Conservation (phyloP, 2,797 vertebrate genomes). For the Sebastes iracundus region DNA sequence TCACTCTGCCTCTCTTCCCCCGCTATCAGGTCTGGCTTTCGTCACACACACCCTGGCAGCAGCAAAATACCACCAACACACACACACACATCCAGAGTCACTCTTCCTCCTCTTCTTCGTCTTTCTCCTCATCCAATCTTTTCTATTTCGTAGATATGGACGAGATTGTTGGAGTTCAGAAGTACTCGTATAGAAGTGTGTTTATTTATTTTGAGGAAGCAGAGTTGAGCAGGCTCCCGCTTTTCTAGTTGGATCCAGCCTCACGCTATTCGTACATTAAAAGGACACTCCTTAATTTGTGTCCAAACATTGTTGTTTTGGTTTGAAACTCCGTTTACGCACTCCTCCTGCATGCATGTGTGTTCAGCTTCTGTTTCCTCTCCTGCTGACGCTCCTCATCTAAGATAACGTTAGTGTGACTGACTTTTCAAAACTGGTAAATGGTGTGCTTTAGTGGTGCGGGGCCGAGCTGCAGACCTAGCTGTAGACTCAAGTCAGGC, state of each 20-base stretch:
- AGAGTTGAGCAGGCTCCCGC: neutral
- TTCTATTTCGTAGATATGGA: neutral
- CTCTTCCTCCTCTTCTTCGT: neutral
- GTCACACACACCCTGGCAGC: slow-evolving; percentile 49
- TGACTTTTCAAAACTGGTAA: neutral
- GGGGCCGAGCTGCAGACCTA: neutral
- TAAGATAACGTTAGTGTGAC: no score
- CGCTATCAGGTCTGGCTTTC: slow-evolving; percentile 62
- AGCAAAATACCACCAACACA: slow-evolving; percentile 33
- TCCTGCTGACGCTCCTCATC: neutral
- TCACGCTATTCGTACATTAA: neutral
- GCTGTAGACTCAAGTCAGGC: neutral
- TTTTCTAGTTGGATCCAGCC: neutral
- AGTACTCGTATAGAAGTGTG: neutral
- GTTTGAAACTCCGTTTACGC: slow-evolving; percentile 3
- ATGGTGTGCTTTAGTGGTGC: neutral
- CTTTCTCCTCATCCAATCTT: neutral
- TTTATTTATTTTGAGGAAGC: neutral
- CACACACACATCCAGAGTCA: neutral
- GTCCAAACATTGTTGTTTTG: slow-evolving; percentile 28
- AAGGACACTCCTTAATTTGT: slow-evolving; percentile 1
- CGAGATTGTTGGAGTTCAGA: neutral
- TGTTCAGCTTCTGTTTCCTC: neutral
- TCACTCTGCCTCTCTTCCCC: slow-evolving; percentile 30
- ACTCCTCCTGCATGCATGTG: neutral